Evolutionary conservation across 2,888 invertebrate genomes (phyloP).

Genomic region (Sminthurides aquaticus): DNA sequence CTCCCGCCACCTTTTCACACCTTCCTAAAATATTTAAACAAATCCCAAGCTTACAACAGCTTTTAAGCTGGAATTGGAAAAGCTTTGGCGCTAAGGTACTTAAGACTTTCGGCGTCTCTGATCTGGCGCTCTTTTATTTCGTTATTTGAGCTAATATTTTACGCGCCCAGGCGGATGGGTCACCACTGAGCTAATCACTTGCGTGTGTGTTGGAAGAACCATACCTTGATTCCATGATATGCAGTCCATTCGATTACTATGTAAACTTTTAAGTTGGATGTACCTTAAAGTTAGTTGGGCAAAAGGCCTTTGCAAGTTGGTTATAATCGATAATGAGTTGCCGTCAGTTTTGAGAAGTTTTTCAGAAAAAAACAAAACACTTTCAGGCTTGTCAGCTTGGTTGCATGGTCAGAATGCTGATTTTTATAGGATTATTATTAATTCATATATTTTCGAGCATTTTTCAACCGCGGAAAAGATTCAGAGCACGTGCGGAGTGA

Average conservation of each 20-base stretch:
- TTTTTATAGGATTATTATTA: background rate
- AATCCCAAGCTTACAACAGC: background rate
- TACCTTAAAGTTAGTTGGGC: too few species aligned
- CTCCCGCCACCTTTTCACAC: background rate
- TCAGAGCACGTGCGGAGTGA: constrained; percentile 41
- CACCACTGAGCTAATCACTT: too few species aligned
- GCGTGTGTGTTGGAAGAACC: too few species aligned
- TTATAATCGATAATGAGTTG: too few species aligned
- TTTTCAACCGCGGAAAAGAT: constrained; percentile 25
- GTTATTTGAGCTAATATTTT: too few species aligned
- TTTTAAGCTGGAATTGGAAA: background rate
- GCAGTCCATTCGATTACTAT: too few species aligned
- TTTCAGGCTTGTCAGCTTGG: background rate
- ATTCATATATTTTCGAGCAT: background rate
- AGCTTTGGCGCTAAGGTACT: background rate
- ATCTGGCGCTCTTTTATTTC: background rate
- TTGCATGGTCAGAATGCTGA: background rate
- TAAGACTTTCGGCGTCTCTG: background rate
- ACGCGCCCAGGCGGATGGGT: too few species aligned
- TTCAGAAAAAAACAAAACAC: background rate
- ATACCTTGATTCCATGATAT: too few species aligned
- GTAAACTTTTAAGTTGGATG: too few species aligned
- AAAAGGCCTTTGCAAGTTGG: too few species aligned
- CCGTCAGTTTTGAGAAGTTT: background rate
- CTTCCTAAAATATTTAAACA: background rate